Conservation (phyloP, 1,140 invertebrate species). For the Batillaria attramentaria region DNA sequence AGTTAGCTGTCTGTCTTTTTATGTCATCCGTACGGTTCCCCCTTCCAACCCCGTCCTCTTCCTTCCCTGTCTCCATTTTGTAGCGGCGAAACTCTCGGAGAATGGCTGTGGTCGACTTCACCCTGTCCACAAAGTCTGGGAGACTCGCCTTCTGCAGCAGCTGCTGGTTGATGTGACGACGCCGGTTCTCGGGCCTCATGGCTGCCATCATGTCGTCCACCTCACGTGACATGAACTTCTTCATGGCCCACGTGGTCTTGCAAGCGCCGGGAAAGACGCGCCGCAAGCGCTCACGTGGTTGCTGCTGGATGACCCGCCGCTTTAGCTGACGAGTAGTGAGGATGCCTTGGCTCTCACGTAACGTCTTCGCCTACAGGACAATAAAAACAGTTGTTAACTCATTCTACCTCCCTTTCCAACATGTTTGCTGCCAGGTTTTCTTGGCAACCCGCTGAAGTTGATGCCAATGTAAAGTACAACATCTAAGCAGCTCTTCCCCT, state of each 20-base stretch:
- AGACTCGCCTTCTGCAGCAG: neutral
- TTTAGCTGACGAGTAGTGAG: neutral
- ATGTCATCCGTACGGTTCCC: no score
- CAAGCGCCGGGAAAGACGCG: conserved; percentile 10
- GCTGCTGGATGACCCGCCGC: neutral
- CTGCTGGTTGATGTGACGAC: neutral
- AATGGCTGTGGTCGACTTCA: conserved; percentile 9
- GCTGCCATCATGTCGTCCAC: conserved; percentile 7
- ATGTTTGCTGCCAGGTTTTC: neutral
- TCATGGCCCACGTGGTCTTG: conserved; percentile 24
- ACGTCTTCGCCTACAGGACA: neutral
- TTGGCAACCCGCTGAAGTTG: neutral
- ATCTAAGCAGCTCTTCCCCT: neutral
- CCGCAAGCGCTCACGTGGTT: neutral
- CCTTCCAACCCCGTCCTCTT: no score
- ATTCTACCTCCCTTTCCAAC: neutral
- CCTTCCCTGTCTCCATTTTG: neutral
- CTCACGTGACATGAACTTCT: conserved; percentile 17
- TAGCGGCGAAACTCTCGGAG: conserved; percentile 2
- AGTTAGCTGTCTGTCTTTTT: no score
- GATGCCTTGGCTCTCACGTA: conserved; percentile 4
- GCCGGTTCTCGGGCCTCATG: neutral
- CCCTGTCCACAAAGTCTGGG: conserved; percentile 9
- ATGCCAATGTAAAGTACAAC: neutral
- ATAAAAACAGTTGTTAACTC: neutral